These are phyloP conservation scores for Pungitius pungitius DNA, from an alignment of 2,113 vertebrate genomes.

Conservation along the genomic window DNA sequence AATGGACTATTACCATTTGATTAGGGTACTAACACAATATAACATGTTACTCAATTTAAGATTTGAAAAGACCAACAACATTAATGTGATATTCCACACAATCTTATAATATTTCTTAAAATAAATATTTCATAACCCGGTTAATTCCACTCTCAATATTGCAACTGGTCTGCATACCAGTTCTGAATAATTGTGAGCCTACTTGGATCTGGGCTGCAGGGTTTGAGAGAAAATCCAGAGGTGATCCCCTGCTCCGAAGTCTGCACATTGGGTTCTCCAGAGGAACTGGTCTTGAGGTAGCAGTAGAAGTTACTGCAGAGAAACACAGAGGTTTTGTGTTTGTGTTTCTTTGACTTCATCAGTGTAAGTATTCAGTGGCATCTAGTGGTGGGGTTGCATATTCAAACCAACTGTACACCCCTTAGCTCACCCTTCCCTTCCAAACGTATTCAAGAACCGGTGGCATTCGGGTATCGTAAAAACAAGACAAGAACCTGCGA, in stretches of 20 bases:
- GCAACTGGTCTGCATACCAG: background rate
- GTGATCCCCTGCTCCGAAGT: conserved; percentile 44
- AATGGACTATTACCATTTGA: background rate
- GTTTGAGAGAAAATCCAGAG: conserved; percentile 71
- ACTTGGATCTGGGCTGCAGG: conserved; percentile 17
- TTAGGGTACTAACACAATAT: background rate
- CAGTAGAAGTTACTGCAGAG: conserved; percentile 65
- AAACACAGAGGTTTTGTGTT: background rate
- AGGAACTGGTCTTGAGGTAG: conserved; percentile 61
- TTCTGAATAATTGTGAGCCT: background rate
- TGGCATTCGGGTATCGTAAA: no score
- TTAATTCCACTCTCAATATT: no score
- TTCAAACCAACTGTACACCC: background rate
- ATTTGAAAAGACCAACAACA: no score
- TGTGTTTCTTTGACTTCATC: background rate
- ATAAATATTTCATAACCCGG: background rate
- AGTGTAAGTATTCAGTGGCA: background rate
- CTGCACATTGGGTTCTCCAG: conserved; percentile 21
- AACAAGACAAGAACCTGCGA: no score
- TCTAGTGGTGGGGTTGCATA: background rate
- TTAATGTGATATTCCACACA: no score
- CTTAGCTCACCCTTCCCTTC: no score
- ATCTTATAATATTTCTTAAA: no score
- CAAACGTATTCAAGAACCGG: no score
- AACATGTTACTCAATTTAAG: background rate